These are phyloP conservation scores for Perognathus longimembris DNA, from an alignment of 2,113 vertebrate genomes.

Conservation along the genomic window DNA sequence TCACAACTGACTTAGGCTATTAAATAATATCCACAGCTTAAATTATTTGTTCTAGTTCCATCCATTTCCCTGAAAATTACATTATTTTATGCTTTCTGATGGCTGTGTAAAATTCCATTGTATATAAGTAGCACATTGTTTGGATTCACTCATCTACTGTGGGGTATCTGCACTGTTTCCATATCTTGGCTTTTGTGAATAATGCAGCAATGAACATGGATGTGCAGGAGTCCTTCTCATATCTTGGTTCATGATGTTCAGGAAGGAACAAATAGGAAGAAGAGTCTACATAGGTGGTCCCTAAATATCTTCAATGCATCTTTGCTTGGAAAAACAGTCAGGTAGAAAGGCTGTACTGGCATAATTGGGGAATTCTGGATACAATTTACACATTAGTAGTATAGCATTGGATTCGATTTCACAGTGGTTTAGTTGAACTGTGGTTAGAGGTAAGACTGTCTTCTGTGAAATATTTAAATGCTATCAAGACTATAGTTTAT, in stretches of 20 bases:
- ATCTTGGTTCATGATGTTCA: too few species aligned
- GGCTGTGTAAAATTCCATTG: too few species aligned
- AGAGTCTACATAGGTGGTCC: background rate
- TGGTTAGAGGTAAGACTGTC: background rate
- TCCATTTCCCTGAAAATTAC: too few species aligned
- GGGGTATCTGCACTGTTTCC: too few species aligned
- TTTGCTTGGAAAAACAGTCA: background rate
- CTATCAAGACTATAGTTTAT: background rate
- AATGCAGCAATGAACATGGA: too few species aligned
- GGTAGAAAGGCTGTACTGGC: background rate
- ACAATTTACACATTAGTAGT: background rate
- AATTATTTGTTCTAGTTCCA: too few species aligned
- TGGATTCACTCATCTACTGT: too few species aligned
- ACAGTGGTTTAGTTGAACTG: background rate
- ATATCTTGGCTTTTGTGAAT: too few species aligned
- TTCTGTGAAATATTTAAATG: slow-evolving; percentile 3
- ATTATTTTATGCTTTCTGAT: too few species aligned
- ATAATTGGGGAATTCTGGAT: background rate
- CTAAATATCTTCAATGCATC: background rate
- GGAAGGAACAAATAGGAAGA: too few species aligned
- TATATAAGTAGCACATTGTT: too few species aligned
- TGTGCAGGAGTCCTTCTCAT: too few species aligned
- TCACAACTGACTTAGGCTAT: background rate
- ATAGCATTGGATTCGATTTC: background rate
- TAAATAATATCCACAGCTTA: background rate